phyloP scores from a whole-genome alignment of 2,113 vertebrate genomes.

The Turdus rufiventris region DNA sequence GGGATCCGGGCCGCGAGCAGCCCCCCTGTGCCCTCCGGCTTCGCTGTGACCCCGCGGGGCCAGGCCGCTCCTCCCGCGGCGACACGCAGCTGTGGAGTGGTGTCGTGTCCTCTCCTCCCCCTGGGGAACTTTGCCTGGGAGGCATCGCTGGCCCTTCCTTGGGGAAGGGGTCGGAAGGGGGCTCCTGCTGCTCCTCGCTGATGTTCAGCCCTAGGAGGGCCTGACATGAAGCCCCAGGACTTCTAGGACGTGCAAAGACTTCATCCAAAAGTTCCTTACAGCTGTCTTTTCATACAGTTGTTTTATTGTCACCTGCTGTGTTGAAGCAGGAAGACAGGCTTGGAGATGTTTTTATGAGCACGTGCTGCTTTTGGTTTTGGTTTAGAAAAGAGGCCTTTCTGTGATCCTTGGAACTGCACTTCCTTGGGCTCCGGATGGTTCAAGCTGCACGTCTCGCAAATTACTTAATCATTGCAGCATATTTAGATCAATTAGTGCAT shows the following conservation, averaged over 20 bases:
- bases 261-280: rapidly evolving
- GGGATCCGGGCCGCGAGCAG: background rate
- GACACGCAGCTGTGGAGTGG: background rate
- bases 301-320: background rate
- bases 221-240: rapidly evolving
- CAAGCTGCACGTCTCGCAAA: background rate
- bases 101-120: rapidly evolving
- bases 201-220: background rate
- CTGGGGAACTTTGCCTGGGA: background rate
- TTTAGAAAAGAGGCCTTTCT: background rate
- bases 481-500: background rate
- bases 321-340: background rate
- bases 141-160: background rate
- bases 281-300: rapidly evolving
- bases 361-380: background rate
- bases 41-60: rapidly evolving
- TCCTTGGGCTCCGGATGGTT: background rate
- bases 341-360: background rate
- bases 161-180: background rate
- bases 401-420: background rate
- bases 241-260: background rate
- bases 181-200: background rate
- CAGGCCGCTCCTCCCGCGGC: background rate
- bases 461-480: background rate
- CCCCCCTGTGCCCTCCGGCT: rapidly evolving